Evolutionary conservation across 2,113 vertebrate genomes (phyloP).

Genomic region (Corapipo altera): DNA sequence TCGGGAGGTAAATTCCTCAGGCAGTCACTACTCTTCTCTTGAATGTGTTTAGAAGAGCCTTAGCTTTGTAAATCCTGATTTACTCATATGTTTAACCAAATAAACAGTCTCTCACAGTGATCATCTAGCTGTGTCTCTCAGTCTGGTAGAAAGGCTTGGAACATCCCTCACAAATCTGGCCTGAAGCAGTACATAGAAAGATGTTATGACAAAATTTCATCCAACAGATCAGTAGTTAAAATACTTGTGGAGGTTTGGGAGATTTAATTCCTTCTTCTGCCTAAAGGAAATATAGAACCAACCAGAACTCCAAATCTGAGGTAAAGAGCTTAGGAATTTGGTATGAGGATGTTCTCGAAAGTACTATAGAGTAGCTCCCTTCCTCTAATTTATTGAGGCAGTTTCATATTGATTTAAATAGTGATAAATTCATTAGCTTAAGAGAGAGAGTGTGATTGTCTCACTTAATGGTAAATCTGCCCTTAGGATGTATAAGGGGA

Average conservation of each 20-base stretch:
- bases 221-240: background rate
- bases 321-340: background rate
- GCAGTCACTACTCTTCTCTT: background rate
- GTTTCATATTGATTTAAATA: background rate
- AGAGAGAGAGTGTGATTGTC: background rate
- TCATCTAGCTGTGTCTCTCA: background rate
- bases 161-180: background rate
- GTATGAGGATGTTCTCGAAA: background rate
- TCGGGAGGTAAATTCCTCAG: background rate
- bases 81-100: background rate
- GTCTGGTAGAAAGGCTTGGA: background rate
- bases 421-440: background rate
- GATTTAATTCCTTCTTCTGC: background rate
- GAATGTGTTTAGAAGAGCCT: background rate
- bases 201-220: background rate
- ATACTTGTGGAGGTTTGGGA: background rate
- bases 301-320: background rate
- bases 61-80: background rate
- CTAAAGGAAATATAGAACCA: background rate
- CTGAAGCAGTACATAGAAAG: background rate
- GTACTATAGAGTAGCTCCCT: background rate
- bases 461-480: background rate
- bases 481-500: background rate
- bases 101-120: background rate
- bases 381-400: background rate